A percentile compares a stretch with the other conserved stretches of the same genome.
These are phyloP conservation scores for Salvelinus fontinalis DNA, from an alignment of 2,113 vertebrate species.

Conservation along the genomic window DNA sequence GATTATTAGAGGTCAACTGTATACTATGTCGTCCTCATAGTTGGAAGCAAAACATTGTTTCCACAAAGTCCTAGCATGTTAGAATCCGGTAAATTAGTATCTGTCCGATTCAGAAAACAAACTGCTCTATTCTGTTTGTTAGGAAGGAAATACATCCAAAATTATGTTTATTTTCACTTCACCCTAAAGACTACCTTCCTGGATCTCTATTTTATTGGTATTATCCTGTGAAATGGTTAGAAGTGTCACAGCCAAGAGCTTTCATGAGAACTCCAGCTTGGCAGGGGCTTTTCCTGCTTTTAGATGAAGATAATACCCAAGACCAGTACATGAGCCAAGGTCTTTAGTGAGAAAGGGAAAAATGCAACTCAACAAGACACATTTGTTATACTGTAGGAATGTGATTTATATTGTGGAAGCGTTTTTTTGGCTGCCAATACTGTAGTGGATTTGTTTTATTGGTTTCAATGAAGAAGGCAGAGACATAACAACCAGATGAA, in stretches of 20 bases:
- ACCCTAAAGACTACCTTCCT: background rate
- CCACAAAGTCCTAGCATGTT: background rate
- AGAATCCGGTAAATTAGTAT: background rate
- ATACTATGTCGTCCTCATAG: background rate
- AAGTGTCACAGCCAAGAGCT: conserved; percentile 1
- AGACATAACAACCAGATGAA: background rate
- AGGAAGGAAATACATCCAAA: background rate
- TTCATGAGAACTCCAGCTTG: conserved; percentile 24
- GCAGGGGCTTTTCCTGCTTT: conserved; percentile 23
- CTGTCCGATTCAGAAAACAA: background rate
- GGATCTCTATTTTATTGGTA: conserved; percentile 18
- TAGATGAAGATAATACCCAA: conserved; percentile 20
- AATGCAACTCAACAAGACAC: conserved; percentile 11
- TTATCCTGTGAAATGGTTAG: conserved; percentile 13
- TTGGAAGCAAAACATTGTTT: background rate
- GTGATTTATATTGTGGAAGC: conserved; percentile 35
- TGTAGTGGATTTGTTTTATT: conserved; percentile 8
- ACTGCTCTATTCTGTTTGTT: background rate
- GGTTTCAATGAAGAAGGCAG: conserved; percentile 16
- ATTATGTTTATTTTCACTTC: conserved; percentile 26
- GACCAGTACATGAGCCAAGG: conserved; percentile 19
- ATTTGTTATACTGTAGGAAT: conserved; percentile 23
- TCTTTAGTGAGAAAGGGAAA: conserved; percentile 13
- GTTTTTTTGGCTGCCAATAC: conserved; percentile 11
- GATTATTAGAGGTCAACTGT: background rate